Base-by-base conservation (phyloP, 2,797 vertebrate genomes). In the Enteromius paludinosus region DNA sequence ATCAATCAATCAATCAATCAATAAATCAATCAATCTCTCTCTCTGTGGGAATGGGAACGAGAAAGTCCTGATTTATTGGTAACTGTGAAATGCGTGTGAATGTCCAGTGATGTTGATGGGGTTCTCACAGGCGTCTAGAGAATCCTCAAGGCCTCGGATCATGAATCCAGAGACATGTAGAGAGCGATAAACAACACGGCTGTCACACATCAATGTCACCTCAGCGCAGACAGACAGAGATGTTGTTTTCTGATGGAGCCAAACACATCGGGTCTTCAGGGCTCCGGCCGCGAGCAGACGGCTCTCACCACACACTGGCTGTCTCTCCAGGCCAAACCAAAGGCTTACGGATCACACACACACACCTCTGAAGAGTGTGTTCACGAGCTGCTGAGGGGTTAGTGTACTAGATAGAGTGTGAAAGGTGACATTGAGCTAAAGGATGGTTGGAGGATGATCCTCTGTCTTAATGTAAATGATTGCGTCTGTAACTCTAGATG, bases 351-450 rank as follows among this genome's bases (percentile, higher is more conserved):
- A 61, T 61, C 12, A 14, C 52, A 25, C 56, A 52, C 52, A 52
- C 52, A 61, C 59, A 28, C 59, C 2, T 15, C 56, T 61, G 23
- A 6, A 6, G 25, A 61, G 12, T 15, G 23, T 28, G 12, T 61
- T 28, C 25, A 28, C 5, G 25, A 25, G 4, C 56, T 6, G 2
- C 56, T 59, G 23, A 79, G 35, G 25, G 9, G 43, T 20, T 49
- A 49, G 69, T 6, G 45, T 3, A 49, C 45, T 30, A 49, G 18
- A 49, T 18, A 49, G 43, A 0, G 25, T 5, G 17, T 47, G 69
- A 68, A 79, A 68, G 5, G 5, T 68, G 64, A 68, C 64, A 20
- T 28, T 69, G 20, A 68, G 30, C 30, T 38, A 68, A 66, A 78
- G 28, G 41, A 38, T 15, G 25, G 25, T 61, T 28, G 25, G 56